A percentile compares a stretch with the other conserved stretches of the same genome.
Conservation (phyloP, 2,113 vertebrate genomes). For the Rhinoderma darwinii region DNA sequence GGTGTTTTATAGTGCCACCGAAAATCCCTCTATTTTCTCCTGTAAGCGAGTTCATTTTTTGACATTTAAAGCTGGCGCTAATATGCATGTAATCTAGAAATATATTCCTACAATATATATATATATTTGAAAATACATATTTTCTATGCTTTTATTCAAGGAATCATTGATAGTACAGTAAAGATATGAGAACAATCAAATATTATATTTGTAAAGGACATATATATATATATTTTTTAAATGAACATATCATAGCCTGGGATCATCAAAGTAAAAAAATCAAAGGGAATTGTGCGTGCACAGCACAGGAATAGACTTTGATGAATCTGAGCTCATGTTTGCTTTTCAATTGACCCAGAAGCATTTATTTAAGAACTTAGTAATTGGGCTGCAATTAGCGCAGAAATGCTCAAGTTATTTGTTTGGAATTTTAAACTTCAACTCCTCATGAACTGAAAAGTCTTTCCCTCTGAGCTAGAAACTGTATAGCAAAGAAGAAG, state of each 20-base stretch:
- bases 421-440: constrained; percentile 37
- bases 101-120: too few species aligned
- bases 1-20: too few species aligned
- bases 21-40: too few species aligned
- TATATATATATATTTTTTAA: not conserved
- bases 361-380: constrained; percentile 51
- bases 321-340: constrained; percentile 16
- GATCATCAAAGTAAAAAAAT: constrained; percentile 21
- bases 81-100: too few species aligned
- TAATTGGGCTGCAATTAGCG: constrained; percentile 35
- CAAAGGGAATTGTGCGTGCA: constrained; percentile 25
- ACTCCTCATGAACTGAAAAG: not conserved
- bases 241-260: not conserved
- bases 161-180: not conserved
- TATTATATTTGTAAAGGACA: not conserved
- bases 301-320: not conserved
- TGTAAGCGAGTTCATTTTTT: too few species aligned
- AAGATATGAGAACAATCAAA: not conserved
- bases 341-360: constrained; percentile 34
- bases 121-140: not conserved
- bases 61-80: too few species aligned
- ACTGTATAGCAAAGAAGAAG: not conserved
- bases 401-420: constrained; percentile 39
- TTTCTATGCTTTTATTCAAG: not conserved
- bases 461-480: not conserved